phyloP scores from a whole-genome alignment of 1,140 invertebrate genomes.

The Ceratitis capitata region DNA sequence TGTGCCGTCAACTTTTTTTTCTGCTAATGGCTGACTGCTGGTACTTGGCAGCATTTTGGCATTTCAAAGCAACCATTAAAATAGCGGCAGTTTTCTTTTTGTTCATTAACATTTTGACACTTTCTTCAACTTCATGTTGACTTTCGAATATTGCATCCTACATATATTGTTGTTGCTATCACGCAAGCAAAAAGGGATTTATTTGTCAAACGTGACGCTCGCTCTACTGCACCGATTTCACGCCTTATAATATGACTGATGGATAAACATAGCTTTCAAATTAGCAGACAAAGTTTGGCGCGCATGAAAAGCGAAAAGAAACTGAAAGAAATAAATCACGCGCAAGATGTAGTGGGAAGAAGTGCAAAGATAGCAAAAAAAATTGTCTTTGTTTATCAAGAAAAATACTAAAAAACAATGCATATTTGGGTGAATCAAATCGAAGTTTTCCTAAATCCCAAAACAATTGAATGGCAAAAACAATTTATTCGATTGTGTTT shows the following conservation, averaged over 20 bases:
- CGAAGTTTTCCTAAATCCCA: background rate
- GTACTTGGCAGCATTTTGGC: background rate
- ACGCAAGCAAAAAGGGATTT: background rate
- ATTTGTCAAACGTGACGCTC: background rate
- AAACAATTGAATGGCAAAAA: background rate
- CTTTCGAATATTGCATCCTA: background rate
- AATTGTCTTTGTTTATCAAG: background rate
- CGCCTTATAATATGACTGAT: background rate
- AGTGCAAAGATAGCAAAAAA: too few relatives aligned
- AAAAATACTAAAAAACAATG: background rate
- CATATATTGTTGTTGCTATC: background rate
- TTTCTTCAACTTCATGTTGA: background rate
- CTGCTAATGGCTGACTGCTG: background rate
- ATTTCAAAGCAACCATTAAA: background rate
- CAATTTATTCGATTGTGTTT: background rate
- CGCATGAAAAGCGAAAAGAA: background rate
- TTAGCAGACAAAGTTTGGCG: background rate
- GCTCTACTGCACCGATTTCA: background rate
- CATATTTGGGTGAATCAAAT: background rate
- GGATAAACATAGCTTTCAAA: background rate
- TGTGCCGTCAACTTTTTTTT: background rate
- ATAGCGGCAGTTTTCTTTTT: background rate
- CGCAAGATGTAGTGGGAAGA: background rate
- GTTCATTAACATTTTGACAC: background rate
- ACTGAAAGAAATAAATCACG: background rate